Base-by-base conservation (phyloP, 2,797 vertebrate genomes). In the Lepilemur septentrionalis region DNA sequence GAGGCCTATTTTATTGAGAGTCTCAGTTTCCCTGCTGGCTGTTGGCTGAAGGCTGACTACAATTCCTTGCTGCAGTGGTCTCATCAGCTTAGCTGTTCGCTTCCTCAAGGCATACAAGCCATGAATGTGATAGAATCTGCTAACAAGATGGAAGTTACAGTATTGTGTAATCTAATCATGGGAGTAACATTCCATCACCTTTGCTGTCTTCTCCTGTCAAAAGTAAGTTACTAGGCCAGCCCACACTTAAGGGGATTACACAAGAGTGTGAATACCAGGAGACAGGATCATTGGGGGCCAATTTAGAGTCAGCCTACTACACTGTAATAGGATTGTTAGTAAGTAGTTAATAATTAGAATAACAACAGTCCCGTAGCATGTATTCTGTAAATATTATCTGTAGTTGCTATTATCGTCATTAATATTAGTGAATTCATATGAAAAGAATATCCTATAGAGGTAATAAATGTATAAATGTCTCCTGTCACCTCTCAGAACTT, bases 381-480 rank as follows among this genome's bases (percentile, higher is more conserved):
- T 87, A 80, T 97, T 91, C 70, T 96, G 91, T 96, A 97, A 75
- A 95, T 97, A 89, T 81, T 85, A 50, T 57, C 59, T 95, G 18
- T 75, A 85, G 41, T 76, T 43, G 14, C 92, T 84, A 48, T 75
- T 76, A 41, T 78, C 50, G 25, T 85, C 46, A 89, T 90, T 94
- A 95, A 41, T 90, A 88, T 93, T 96, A 97, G 94, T 96, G 93
- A 92, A 93, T 90, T 86, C 90, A 86, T 70, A 91, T 96, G 7
- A 87, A 95, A 59, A 85, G 90, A 90, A 97, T 91, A 55, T 87
- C 80, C 32, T 89, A 5, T 59, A 91, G 92, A 89, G 95, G 88
- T 65, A 81, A 61, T 78, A 93, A 90, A 83, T 89, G 28, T 78
- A 92, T 80, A 95, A 96, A 94, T 88, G 67, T n/a, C 43, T 95